Base-by-base conservation (phyloP, 2,113 vertebrate species). In the Chlorodrepanis virens region DNA sequence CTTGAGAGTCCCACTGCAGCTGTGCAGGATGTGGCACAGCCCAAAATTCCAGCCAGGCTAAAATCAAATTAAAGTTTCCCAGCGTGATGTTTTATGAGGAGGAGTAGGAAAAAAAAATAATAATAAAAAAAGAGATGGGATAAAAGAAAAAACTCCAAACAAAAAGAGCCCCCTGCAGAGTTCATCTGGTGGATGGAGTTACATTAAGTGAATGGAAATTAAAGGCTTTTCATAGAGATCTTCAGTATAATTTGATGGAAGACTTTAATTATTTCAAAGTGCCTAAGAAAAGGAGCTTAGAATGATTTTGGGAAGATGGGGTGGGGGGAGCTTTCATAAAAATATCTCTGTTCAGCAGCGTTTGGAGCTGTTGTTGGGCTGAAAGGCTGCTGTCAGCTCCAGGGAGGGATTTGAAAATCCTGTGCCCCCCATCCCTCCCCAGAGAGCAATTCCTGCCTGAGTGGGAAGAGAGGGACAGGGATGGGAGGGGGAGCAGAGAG, bases 251-350 rank as follows among this genome's bases (percentile, higher is more conserved):
- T 97, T 97, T 97, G 97, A 98, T 98, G 96, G 97, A 98, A 98
- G 95, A 97, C 96, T 98, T 98, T 97, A 98, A 97, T 98, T 98
- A 98, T 98, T 97, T 97, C 97, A 80, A 95, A 97, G 95, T 95
- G 87, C 61, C 83, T 92, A 64, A 54, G 95, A 96, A 97, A 98
- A 97, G 77, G 93, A 96, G 91, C 95, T 96, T 94, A 96, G 84
- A 96, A 95, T 69, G 92, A 95, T 96, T 96, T 97, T 21, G 59
- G 85, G 31, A 35, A 35, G 42, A 50, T 27, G 57, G 8, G 29
- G 27, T 12, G 16, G 50, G 16, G 54, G 49, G 76, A 94, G 95
- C 89, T 91, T 89, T 94, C 93, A 91, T 94, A 93, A 97, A 96
- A 97, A 96, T 84, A 89, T 90, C 90, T 93, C 70, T 95, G 65